Evolutionary conservation across 2,888 invertebrate genomes (phyloP), one percentile per base, ranked within the genome.

Genomic region (Lithosia quadra): DNA sequence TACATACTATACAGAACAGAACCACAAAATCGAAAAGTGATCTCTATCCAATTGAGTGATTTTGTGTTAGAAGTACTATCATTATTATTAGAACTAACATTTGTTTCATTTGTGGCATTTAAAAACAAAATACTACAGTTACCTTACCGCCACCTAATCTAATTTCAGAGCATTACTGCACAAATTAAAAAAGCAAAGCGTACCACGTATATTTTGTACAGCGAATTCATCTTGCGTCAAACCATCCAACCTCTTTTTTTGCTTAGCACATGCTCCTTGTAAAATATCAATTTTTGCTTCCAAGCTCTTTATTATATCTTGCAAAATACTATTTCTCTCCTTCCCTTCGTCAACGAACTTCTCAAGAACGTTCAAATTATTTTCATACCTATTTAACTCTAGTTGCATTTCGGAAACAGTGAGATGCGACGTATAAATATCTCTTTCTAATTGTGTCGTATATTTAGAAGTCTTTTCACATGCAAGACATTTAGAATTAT

Each of bases 321-420:
- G 83, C 22, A 92, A 78, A 7, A 82, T 71, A 9, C 70, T 71
- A 75, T 93, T 93, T 65, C 82, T 87, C 4, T 84, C 80, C 5
- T 88, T 86, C 0, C 88, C 90, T 69, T 91, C 89, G 2, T 84
- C 82, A 1, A 91, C 77, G 60, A 86, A 72, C 8, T 75, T 86
- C 68, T 91, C 86, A 18, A 94, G 80, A 7, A 81, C 53, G 60
- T 82, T 76, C 68, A 94, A 79, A 71, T 91, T 91, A 1, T 86
- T 76, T 63, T 93, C 93, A 65, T 91, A 93, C 34, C 73, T 80
- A 1, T 81, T 79, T 28, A 94, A 73, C 71, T 90, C 89, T 3
- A 55, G 36, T 78, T 89, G 79, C 83, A 92, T 84, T 63, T 90
- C 87, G 21, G 74, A 76, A 10, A 89, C 65, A 10, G 81, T 81